Base-by-base conservation (phyloP, 2,113 vertebrate genomes). In the Typhlomys cinereus region DNA sequence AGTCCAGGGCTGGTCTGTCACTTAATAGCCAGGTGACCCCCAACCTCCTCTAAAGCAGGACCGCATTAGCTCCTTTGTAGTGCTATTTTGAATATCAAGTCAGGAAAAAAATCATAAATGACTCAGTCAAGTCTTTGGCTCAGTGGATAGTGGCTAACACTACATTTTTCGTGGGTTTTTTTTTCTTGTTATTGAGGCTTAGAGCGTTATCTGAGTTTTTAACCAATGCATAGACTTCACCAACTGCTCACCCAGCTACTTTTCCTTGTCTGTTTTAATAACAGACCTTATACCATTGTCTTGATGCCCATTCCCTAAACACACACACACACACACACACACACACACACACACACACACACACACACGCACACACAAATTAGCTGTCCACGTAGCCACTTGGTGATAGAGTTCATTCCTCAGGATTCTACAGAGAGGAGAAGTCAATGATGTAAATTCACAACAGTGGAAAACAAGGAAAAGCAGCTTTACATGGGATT, bases 231-330 rank as follows among this genome's bases (percentile, higher is more conserved):
- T 44, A 73, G 12, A 25, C 13, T 79, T 41, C 25, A 14, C 15
- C 36, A 64, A 85, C 3, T 76, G 1, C 25, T 20, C 23, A 23
- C 39, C 12, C n/a, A 23, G 20, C 23, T 52, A 61, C 31, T 25
- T 46, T 2, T 39, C 71, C n/a, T n/a, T 41, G 17, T 79, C 84
- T 71, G 17, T 88, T 85, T 76, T 44, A 75, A 39, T 75, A 48
- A 88, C 21, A 64, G 18, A 79, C 67, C 5, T 20, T 66, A 48
- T 8, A 52, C 17, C 17, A 57, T 9, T n/a, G 9, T 6, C 41
- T 54, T 17, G 2, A 4, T 0, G 4, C 10, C 25, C 2, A 29
- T n/a, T n/a, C n/a, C n/a, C n/a, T n/a, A n/a, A n/a, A n/a, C n/a
- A n/a, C n/a, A n/a, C n/a, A n/a, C n/a, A 54, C 20, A 52, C 71